Evolutionary conservation across 64 coral and sea anemone species (phyloP), one percentile per base, ranked within the genome.

Genomic region (Platygyra sinensis): DNA sequence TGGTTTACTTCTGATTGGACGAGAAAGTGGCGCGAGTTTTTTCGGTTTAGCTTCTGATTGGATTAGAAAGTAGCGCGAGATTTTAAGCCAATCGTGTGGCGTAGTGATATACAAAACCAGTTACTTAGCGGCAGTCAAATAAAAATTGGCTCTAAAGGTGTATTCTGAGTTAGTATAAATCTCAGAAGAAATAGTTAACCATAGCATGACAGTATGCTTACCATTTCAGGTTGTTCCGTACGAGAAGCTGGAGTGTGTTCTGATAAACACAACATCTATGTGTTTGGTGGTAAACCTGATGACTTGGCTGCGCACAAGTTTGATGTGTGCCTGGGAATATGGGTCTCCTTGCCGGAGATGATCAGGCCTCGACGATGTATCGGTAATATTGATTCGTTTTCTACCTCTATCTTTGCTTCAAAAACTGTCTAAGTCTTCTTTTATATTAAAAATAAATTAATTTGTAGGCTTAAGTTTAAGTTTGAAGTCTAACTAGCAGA

Each of bases 261-360:
- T 27, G 25, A 89, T n/a, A 91, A 82, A 59, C 67, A 91, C 30
- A 82, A 69, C 60, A 91, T 95, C 11, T 95, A 91, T 28, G 89
- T 95, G 3, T 38, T 83, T 12, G 93, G 93, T 20, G 93, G 93
- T 0, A 77, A 82, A 25, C 42, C 77, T 10, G 46, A 79, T 65
- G 84, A 77, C 19, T 59, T 67, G 29, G 83, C 83, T 32, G 89
- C 51, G 19, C 82, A 86, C 75, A 88, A 67, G 30, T 95, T 84
- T 76, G 80, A 80, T 75, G 38, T 79, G 19, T 4, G 80, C 55
- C 62, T 69, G 19, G 71, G 83, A 33, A 55, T 74, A 62, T 95
- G 93, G 93, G 72, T 64, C 72, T 62, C 77, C 29, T 60, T 91
- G 8, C 93, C 89, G 6, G 89, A 91, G 14, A 95, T 95, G 93